Evolutionary conservation across 2,797 vertebrate species (phyloP).

Genomic region (Antennarius maculatus): DNA sequence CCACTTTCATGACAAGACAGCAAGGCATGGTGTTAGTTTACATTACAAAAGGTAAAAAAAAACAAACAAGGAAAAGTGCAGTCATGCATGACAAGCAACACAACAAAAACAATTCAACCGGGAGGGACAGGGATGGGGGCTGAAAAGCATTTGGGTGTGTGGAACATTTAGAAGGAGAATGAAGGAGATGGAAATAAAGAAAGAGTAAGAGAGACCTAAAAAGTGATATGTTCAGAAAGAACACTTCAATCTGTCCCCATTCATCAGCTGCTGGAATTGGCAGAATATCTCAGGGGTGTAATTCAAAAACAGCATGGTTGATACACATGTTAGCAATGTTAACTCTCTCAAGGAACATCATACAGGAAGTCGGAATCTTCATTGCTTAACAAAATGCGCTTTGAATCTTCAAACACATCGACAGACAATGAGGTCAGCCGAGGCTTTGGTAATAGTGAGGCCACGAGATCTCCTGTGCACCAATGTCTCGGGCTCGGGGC

Average conservation of each 20-base stretch:
- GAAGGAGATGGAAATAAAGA: constrained; percentile 19
- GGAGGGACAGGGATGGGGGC: constrained; percentile 53
- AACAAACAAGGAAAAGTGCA: constrained; percentile 47
- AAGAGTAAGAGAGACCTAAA: constrained; percentile 20
- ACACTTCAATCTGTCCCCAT: constrained; percentile 65
- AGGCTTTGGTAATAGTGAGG: constrained; percentile 18
- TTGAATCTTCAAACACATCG: constrained; percentile 64
- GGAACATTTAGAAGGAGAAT: constrained; percentile 39
- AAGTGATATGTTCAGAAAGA: constrained; percentile 54
- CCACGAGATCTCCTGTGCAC: constrained; percentile 22
- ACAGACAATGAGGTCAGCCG: constrained; percentile 47
- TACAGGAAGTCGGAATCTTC: constrained; percentile 38
- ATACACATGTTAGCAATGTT: constrained; percentile 56
- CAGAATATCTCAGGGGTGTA: constrained; percentile 49
- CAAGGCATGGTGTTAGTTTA: constrained; percentile 78
- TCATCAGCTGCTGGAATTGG: constrained; percentile 56
- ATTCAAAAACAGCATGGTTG: constrained; percentile 64
- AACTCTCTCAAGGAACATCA: constrained; percentile 56
- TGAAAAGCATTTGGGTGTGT: constrained; percentile 7
- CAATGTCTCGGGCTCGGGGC: constrained; percentile 22
- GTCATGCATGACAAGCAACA: constrained; percentile 74
- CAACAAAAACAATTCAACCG: constrained; percentile 55
- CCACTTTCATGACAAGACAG: constrained; percentile 79
- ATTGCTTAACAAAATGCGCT: constrained; percentile 55
- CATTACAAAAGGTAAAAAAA: constrained; percentile 54